Conservation (phyloP, 2,113 vertebrate species). For the Asarcornis scutulata region DNA sequence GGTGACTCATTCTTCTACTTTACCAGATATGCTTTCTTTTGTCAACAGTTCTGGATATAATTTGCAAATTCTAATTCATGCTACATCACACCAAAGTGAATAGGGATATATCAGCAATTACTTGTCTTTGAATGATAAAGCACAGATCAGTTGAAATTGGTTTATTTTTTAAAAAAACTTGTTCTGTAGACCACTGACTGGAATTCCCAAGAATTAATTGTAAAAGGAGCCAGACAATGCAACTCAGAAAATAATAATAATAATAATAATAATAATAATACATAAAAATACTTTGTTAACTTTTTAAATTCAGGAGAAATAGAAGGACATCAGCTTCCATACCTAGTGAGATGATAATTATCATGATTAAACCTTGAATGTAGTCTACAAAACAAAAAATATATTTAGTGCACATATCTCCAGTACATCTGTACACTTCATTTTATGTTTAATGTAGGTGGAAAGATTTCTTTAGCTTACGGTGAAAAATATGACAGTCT, state of each 20-base stretch:
- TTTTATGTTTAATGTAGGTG: conserved; percentile 49
- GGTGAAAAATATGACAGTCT: conserved; percentile 71
- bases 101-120: background rate
- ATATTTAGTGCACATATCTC: background rate
- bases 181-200: background rate
- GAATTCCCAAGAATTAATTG: background rate
- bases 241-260: background rate
- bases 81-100: background rate
- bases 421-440: conserved; percentile 32
- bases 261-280: background rate
- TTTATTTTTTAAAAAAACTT: background rate
- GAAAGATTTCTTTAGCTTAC: conserved; percentile 59
- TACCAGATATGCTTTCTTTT: background rate
- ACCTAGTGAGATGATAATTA: conserved; percentile 30
- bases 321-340: background rate
- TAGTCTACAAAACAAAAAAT: background rate
- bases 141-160: background rate
- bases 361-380: background rate
- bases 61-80: background rate
- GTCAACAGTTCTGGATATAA: background rate
- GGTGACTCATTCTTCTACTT: background rate
- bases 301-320: conserved; percentile 31
- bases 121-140: background rate
- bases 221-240: background rate
- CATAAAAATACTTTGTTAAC: conserved; percentile 35